phyloP scores from a whole-genome alignment of 2,888 invertebrate species.

The Drosophila vallismaia region DNA sequence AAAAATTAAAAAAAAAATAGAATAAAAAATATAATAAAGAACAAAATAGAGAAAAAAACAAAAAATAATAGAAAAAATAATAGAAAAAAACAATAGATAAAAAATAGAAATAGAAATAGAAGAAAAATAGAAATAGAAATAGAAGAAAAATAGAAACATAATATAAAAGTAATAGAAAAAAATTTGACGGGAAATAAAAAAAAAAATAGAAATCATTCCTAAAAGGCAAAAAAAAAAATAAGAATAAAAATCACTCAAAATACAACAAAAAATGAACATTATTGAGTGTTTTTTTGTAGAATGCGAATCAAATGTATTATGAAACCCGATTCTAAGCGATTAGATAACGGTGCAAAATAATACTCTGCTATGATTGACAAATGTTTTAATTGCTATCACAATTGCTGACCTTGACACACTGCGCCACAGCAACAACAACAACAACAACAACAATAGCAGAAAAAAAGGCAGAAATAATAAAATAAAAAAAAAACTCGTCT shows the following conservation, averaged over 20 bases:
- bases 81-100: too few species aligned
- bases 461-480: constrained; percentile 13
- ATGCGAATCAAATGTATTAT: neutral
- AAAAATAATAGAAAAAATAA: too few species aligned
- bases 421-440: neutral
- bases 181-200: too few species aligned
- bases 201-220: neutral
- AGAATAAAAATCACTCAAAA: neutral
- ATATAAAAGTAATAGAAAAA: too few species aligned
- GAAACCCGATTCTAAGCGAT: neutral
- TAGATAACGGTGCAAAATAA: neutral
- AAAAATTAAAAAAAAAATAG: too few species aligned
- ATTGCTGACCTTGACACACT: constrained; percentile 46
- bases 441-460: neutral
- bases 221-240: too few species aligned
- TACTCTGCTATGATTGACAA: constrained; percentile 14
- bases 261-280: neutral
- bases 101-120: too few species aligned
- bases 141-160: too few species aligned
- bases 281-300: neutral
- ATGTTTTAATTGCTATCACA: constrained; percentile 30
- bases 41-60: too few species aligned
- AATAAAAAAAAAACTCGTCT: neutral
- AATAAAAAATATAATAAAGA: neutral
- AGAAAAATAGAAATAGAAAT: too few species aligned